These are phyloP conservation scores for Darevskia mixta DNA, from an alignment of 2,797 vertebrate species.

Conservation along the genomic window DNA sequence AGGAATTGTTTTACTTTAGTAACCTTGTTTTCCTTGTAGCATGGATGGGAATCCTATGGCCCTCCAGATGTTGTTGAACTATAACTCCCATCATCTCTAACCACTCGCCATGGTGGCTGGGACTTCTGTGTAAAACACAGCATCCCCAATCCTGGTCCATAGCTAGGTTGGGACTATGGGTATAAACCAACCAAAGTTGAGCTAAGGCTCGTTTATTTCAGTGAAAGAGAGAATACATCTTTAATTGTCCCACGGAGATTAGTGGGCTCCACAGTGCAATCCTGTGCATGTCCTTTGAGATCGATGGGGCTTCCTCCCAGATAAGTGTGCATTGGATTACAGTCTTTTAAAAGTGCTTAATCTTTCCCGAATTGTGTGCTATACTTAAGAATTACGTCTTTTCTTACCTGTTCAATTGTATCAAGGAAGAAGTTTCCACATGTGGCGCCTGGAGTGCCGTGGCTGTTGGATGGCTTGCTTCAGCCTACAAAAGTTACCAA, in stretches of 20 bases:
- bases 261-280: background rate
- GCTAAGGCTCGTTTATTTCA: background rate
- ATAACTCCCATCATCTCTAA: no score
- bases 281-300: background rate
- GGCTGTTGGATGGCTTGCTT: slow-evolving; percentile 41
- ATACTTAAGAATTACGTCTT: background rate
- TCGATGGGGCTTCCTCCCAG: background rate
- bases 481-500: slow-evolving; percentile 62
- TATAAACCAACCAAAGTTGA: background rate
- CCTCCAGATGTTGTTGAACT: no score
- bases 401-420: slow-evolving; percentile 70
- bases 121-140: no score
- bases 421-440: slow-evolving; percentile 59
- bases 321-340: background rate
- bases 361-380: background rate
- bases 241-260: background rate
- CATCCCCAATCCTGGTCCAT: no score
- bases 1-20: background rate
- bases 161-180: background rate
- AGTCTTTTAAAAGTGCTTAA: background rate
- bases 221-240: background rate
- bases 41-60: no score
- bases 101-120: no score
- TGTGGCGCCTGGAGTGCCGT: slow-evolving; percentile 42
- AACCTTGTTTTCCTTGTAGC: background rate